Evolutionary conservation across 2,888 invertebrate species (phyloP).

Genomic region (Agriopis aurantiaria): DNA sequence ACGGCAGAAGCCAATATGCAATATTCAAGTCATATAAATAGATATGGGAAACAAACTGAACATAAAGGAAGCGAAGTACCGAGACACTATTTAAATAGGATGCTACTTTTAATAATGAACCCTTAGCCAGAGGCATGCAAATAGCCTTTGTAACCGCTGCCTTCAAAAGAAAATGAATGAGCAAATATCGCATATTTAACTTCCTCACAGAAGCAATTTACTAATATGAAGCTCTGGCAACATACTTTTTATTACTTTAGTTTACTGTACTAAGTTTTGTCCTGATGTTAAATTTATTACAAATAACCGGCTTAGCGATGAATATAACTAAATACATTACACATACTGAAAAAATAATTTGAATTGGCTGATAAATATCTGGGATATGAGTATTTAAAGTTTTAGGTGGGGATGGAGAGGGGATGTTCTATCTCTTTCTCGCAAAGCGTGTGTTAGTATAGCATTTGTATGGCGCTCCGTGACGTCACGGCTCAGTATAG

Average conservation of each 20-base stretch:
- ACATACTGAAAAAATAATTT: no score
- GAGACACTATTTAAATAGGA: constrained; percentile 26
- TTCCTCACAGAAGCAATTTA: constrained; percentile 12
- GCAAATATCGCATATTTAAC: constrained; percentile 22
- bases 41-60: constrained; percentile 3
- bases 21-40: not conserved
- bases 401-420: no score
- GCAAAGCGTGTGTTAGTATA: no score
- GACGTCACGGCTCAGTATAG: no score
- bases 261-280: not conserved
- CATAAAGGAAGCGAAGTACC: constrained; percentile 18
- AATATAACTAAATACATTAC: no score
- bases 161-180: constrained; percentile 25
- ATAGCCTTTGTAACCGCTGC: constrained; percentile 22
- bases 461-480: no score
- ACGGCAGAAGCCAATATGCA: not conserved
- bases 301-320: no score
- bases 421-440: no score
- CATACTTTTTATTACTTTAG: not conserved
- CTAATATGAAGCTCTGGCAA: constrained; percentile 6
- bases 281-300: no score
- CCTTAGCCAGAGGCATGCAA: constrained; percentile 25
- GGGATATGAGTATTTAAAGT: no score
- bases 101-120: constrained; percentile 32
- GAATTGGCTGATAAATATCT: no score